These are phyloP conservation scores for Drepana arcuata DNA, from an alignment of 1,140 invertebrate species.

Conservation along the genomic window DNA sequence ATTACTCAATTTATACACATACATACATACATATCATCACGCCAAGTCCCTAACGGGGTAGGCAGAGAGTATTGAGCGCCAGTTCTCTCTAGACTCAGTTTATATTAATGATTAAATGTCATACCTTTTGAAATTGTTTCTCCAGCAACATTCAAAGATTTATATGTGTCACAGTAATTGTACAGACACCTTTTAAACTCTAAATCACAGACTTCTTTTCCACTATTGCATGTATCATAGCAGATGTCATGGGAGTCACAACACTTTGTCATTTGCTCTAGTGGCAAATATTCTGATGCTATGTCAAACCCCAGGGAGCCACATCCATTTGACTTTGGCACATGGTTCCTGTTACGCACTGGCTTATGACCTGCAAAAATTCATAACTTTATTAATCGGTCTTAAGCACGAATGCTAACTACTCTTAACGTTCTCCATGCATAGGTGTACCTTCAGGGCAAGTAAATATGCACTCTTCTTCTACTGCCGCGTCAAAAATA, in stretches of 20 bases:
- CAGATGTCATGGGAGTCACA: conserved; percentile 91
- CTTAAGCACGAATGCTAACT: not conserved
- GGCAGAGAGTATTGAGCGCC: no score
- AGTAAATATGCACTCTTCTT: conserved; percentile 84
- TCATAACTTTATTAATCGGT: conserved; percentile 1
- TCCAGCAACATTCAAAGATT: conserved; percentile 74
- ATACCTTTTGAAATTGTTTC: conserved; percentile 77
- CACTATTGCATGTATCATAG: conserved; percentile 89
- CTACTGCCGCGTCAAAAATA: conserved; percentile 86
- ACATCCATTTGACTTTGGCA: conserved; percentile 84
- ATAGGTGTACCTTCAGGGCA: conserved; percentile 77
- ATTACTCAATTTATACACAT: conserved; percentile 1
- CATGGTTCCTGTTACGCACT: conserved; percentile 81
- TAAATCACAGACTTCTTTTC: conserved; percentile 89
- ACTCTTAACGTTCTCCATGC: not conserved
- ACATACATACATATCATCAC: no score
- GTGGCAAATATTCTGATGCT: conserved; percentile 81
- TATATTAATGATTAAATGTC: not conserved
- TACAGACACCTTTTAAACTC: conserved; percentile 90
- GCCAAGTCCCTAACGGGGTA: no score
- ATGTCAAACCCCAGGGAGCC: conserved; percentile 84
- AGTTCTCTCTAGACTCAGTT: no score
- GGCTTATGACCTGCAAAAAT: conserved; percentile 74
- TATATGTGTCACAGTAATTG: conserved; percentile 83
- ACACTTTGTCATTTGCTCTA: conserved; percentile 85